Evolutionary conservation across 2,888 invertebrate genomes (phyloP).

Genomic region (Cataglyphis livida): DNA sequence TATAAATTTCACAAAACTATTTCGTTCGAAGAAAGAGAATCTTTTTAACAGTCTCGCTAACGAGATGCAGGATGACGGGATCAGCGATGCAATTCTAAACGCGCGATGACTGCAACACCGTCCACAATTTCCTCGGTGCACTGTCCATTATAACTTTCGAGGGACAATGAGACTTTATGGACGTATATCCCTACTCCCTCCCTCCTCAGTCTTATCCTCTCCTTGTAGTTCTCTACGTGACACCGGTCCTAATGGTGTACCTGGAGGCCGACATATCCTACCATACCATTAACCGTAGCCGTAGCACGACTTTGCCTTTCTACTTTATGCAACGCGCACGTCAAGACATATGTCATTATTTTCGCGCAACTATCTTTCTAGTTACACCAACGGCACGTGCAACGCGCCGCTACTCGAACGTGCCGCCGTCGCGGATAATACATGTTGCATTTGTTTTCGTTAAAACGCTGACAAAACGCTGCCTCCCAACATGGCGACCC

Average conservation of each 20-base stretch:
- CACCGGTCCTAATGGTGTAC: constrained; percentile 72
- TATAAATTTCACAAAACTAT: not conserved
- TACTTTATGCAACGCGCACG: constrained; percentile 55
- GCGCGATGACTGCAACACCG: constrained; percentile 35
- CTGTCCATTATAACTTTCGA: constrained; percentile 70
- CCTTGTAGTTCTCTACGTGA: constrained; percentile 73
- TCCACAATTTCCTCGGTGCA: constrained; percentile 63
- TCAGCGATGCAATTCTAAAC: constrained; percentile 45
- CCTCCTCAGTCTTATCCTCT: constrained; percentile 57
- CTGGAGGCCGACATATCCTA: constrained; percentile 65
- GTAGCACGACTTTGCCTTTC: constrained; percentile 66
- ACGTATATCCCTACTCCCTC: constrained; percentile 54
- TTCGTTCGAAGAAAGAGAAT: not conserved
- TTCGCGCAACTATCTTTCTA: constrained; percentile 82
- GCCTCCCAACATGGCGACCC: constrained; percentile 53
- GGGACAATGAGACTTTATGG: constrained; percentile 72
- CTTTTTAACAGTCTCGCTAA: constrained; percentile 6
- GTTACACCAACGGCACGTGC: constrained; percentile 77
- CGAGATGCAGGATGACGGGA: constrained; percentile 40
- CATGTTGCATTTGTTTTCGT: constrained; percentile 78
- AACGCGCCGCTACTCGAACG: constrained; percentile 72
- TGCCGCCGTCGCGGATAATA: constrained; percentile 72
- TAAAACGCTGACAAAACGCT: constrained; percentile 75
- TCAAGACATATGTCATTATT: constrained; percentile 79
- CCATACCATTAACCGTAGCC: constrained; percentile 60